A percentile compares a stretch with the other conserved stretches of the same genome.
Conservation (phyloP, 2,888 invertebrate genomes). For the Corbicula japonica region DNA sequence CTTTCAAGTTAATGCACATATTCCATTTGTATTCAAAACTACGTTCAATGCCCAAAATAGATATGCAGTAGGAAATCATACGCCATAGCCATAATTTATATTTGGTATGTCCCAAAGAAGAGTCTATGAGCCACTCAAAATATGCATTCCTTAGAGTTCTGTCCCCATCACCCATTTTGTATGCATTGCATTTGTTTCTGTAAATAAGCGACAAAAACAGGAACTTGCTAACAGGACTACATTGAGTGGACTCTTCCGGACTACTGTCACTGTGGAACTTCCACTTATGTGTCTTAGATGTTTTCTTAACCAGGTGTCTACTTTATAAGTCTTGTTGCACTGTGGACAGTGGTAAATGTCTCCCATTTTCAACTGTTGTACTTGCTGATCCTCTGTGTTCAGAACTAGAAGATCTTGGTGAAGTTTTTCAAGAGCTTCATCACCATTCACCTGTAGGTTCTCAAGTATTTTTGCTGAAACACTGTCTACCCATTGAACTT, state of each 20-base stretch:
- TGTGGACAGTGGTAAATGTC: neutral
- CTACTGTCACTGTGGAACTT: neutral
- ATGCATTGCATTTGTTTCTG: conserved; percentile 59
- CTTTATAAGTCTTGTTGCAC: neutral
- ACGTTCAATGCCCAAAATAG: conserved; percentile 29
- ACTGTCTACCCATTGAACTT: neutral
- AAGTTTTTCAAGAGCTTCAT: neutral
- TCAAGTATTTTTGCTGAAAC: neutral
- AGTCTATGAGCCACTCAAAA: conserved; percentile 42
- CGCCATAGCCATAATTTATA: conserved; percentile 52
- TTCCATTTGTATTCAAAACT: conserved; percentile 56
- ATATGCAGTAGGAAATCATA: conserved; percentile 32
- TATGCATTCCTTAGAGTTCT: conserved; percentile 29
- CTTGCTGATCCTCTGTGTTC: neutral
- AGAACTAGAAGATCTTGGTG: neutral
- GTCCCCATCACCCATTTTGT: conserved; percentile 48
- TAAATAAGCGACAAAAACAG: conserved; percentile 5
- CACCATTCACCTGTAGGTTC: neutral
- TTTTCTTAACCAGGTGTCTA: neutral
- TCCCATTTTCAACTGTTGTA: neutral
- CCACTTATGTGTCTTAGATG: neutral
- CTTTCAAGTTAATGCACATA: conserved; percentile 31
- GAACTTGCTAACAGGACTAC: neutral
- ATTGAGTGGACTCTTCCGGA: neutral
- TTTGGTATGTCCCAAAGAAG: conserved; percentile 40